phyloP scores from a whole-genome alignment of 2,113 vertebrate genomes.

The Caretta caretta region DNA sequence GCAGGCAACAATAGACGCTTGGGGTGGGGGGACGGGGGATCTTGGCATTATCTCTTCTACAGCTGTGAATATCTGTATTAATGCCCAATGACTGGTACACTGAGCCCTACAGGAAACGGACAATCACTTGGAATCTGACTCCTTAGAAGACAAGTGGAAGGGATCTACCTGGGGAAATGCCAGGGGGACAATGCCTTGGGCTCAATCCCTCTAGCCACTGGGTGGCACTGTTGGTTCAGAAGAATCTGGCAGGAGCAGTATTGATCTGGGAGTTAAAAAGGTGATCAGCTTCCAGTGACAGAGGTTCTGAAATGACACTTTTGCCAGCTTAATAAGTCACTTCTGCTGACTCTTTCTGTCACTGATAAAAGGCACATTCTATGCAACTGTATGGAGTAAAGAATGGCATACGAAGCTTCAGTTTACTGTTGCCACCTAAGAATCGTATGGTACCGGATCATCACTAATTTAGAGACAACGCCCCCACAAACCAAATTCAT shows the following conservation, averaged over 20 bases:
- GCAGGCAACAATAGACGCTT: accelerated
- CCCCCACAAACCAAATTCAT: background rate
- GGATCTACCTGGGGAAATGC: accelerated
- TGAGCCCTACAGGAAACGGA: accelerated
- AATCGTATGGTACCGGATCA: background rate
- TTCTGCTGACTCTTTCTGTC: accelerated
- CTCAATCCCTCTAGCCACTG: background rate
- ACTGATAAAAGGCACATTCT: accelerated
- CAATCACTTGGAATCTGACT: accelerated
- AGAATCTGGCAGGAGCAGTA: accelerated
- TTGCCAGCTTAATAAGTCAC: accelerated
- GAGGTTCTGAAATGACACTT: accelerated
- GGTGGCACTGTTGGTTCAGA: slow-evolving; percentile 36
- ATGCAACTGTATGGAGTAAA: accelerated
- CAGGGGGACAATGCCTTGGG: background rate
- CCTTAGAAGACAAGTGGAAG: accelerated
- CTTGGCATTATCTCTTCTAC: accelerated
- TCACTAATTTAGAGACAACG: background rate
- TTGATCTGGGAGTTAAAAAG: accelerated
- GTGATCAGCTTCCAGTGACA: accelerated
- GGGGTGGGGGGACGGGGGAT: no score
- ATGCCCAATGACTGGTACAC: accelerated
- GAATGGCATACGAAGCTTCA: accelerated
- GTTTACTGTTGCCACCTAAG: background rate
- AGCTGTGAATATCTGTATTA: background rate